Base-by-base conservation (phyloP, 1,140 invertebrate species). In the Psix sp. region DNA sequence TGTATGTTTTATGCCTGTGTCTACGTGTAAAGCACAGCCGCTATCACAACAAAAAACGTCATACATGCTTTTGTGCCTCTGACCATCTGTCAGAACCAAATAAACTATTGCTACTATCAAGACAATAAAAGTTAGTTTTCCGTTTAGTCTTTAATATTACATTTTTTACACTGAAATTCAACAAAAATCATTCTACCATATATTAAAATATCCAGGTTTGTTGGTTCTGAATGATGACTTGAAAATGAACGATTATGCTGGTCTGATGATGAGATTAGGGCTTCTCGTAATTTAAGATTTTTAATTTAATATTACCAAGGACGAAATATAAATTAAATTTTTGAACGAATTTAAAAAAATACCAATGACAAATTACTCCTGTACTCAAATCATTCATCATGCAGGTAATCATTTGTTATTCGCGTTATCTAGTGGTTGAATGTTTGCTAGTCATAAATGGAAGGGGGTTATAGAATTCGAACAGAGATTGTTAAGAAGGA, bases 371-470 rank as follows among this genome's bases (percentile, higher is more conserved):
- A n/a, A 29, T 29, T 7, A n/a, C 7, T 7, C 26, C n/a, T n/a
- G n/a, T n/a, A n/a, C n/a, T n/a, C n/a, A n/a, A n/a, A 13, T 7
- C 4, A 57, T 56, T 63, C 45, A 51, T 62, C 56, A 31, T 21
- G 35, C 40, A 17, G 31, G 20, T 45, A 51, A 40, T 52, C 36
- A 48, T 62, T 62, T 54, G 29, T 56, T 56, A 54, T 43, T 42
- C 29, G 42, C 16, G 5, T 21, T 42, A 13, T 46, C 26, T 54
- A 63, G 46, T 21, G 51, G n/a, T 42, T 33, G 42, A 46, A 38
- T 29, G 36, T 60, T 54, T 68, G 45, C 52, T 46, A 51, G 36
- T 54, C 60, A 59, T 38, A 49, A 68, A 62, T 56, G 70, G 52
- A 71, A 56, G 60, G 40, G 20, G 52, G 38, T 67, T 43, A 51